Evolutionary conservation across 2,113 vertebrate species (phyloP).

Genomic region (Hoplias malabaricus): DNA sequence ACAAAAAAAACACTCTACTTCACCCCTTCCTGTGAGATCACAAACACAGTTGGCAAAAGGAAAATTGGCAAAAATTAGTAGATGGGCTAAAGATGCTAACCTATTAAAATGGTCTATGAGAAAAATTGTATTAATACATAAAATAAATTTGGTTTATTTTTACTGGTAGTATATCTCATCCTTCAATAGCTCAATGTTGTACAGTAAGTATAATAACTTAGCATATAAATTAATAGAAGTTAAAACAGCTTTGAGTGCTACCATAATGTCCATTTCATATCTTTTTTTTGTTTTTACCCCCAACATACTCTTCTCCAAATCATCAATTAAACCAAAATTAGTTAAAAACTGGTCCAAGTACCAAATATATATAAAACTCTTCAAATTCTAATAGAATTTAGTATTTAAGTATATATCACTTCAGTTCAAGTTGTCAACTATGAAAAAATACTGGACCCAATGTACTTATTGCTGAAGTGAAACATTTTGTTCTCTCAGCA

Average conservation of each 20-base stretch:
- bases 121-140: conserved; percentile 38
- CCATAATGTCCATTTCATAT: neutral
- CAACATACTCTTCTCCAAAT: conserved; percentile 40
- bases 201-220: neutral
- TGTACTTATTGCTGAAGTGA: neutral
- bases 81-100: neutral
- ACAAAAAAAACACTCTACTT: neutral
- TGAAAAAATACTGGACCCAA: neutral
- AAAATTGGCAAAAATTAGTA: no score
- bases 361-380: conserved; percentile 33
- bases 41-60: neutral
- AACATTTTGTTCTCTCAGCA: neutral
- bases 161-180: neutral
- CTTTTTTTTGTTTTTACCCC: neutral
- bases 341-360: conserved; percentile 41
- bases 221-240: neutral
- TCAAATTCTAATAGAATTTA: conserved; percentile 41
- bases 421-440: neutral
- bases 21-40: neutral
- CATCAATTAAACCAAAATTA: conserved; percentile 19
- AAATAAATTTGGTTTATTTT: conserved; percentile 29
- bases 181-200: neutral
- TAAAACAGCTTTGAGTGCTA: neutral
- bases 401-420: conserved; percentile 1
- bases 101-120: no score